phyloP scores from a whole-genome alignment of 1,140 invertebrate genomes.

The Drosophila biarmipes region DNA sequence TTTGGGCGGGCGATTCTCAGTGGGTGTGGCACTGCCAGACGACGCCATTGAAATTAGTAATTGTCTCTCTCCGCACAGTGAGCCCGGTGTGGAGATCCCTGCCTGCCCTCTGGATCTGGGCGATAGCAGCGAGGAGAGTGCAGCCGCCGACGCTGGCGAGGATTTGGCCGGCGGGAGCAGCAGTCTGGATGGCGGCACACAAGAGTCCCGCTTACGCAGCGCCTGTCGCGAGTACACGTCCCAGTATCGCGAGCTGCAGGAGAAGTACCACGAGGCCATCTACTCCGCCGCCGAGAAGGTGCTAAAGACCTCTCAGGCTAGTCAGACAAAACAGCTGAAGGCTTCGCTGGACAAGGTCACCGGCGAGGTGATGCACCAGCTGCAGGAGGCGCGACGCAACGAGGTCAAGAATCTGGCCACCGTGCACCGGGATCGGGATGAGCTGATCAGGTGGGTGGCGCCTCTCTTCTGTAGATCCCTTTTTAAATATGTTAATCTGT shows the following conservation, averaged over 20 bases:
- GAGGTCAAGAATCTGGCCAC: conserved; percentile 94
- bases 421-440: conserved; percentile 94
- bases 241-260: conserved; percentile 91
- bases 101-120: conserved; percentile 74
- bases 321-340: conserved; percentile 91
- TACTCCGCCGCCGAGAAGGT: conserved; percentile 91
- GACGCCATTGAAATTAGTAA: conserved; percentile 78
- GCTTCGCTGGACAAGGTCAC: conserved; percentile 90
- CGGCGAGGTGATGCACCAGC: conserved; percentile 92
- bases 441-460: conserved; percentile 89
- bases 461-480: background rate
- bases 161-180: conserved; percentile 84
- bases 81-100: conserved; percentile 82
- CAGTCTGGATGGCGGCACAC: conserved; percentile 86
- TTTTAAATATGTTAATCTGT: background rate
- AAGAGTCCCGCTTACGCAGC: conserved; percentile 88
- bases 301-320: conserved; percentile 90
- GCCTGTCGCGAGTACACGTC: conserved; percentile 89
- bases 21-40: conserved; percentile 53
- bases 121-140: conserved; percentile 83
- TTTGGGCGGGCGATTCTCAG: conserved; percentile 19
- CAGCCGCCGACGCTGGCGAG: conserved; percentile 56
- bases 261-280: conserved; percentile 93
- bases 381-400: conserved; percentile 92
- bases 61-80: conserved; percentile 76